Evolutionary conservation across 2,888 invertebrate species (phyloP), one percentile per base, ranked within the genome.

Genomic region (Caprella mutica): DNA sequence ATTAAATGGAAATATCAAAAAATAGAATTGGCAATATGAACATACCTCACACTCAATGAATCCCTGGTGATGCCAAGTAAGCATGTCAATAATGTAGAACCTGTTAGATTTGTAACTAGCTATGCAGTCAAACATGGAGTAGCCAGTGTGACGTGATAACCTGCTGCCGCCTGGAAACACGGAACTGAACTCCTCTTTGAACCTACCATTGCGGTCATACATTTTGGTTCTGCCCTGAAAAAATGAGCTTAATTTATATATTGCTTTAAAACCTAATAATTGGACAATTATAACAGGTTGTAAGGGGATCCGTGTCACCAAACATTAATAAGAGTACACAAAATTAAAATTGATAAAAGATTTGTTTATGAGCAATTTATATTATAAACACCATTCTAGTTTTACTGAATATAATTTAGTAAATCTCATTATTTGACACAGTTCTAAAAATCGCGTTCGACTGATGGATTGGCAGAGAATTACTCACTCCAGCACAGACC

Each of bases 41-140:
- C 59, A 43, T 76, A 86, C 88, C 73, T 88, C 85, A 72, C 82
- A 82, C 69, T 85, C 80, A 52, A 81, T 75, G 69, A 86, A 77
- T 5, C 81, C 77, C 68, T 82, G 80, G 62, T 77, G 79, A 69
- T 82, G 83, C 91, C 90, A 92, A 29, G 81, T 82, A 65, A 92
- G 73, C 2, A 90, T 76, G 72, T 97, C 96, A 55, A 96, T 72
- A 1, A 90, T 78, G 73, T 83, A 90, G 72, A 84, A 82, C 3
- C 77, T 81, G 54, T 80, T 78, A 5, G 73, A 71, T 1, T 72
- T 69, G 53, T 79, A 77, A 57, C 78, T 75, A 74, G 81, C 87
- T 64, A 97, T 80, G 69, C 92, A 87, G 72, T 97, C 96, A 14
- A 97, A 71, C 39, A 93, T 78, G 5, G 60, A 51, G 50, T 59